A percentile compares a stretch with the other conserved stretches of the same genome.
phyloP scores from a whole-genome alignment of 2,113 vertebrate genomes.

The Thinocorus orbignyianus region DNA sequence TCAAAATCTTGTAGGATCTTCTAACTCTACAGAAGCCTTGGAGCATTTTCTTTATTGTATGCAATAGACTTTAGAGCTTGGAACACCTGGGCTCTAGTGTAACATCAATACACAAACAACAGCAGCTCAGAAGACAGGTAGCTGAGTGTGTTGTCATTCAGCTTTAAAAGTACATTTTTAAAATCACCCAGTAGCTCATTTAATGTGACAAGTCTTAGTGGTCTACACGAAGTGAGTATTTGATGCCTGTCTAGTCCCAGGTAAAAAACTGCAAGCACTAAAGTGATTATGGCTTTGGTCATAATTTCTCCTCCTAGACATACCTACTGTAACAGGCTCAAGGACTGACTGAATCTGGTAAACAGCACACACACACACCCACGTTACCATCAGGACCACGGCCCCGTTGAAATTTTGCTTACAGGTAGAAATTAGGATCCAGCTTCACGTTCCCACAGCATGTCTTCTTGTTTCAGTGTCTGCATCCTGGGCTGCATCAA shows the following conservation, averaged over 20 bases:
- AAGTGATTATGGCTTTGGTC: background rate
- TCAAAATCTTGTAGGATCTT: background rate
- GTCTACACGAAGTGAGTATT: background rate
- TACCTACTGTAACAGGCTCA: background rate
- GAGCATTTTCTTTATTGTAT: background rate
- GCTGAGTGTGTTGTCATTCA: background rate
- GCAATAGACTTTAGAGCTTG: background rate
- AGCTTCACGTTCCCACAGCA: background rate
- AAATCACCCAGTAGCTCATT: background rate
- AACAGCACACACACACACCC: background rate
- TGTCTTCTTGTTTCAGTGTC: background rate
- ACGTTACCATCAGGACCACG: background rate
- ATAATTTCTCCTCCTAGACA: background rate
- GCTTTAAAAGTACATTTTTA: background rate
- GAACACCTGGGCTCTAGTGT: background rate
- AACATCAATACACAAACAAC: background rate
- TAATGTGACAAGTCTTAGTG: background rate
- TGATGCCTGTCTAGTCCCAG: background rate
- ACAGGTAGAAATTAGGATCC: background rate
- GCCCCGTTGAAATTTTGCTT: background rate
- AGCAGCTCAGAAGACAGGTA: background rate
- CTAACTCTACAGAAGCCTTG: background rate
- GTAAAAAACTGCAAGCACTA: background rate
- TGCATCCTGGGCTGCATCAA: background rate
- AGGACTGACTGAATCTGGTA: background rate